phyloP scores from a whole-genome alignment of 2,113 vertebrate species.

The Indri indri region DNA sequence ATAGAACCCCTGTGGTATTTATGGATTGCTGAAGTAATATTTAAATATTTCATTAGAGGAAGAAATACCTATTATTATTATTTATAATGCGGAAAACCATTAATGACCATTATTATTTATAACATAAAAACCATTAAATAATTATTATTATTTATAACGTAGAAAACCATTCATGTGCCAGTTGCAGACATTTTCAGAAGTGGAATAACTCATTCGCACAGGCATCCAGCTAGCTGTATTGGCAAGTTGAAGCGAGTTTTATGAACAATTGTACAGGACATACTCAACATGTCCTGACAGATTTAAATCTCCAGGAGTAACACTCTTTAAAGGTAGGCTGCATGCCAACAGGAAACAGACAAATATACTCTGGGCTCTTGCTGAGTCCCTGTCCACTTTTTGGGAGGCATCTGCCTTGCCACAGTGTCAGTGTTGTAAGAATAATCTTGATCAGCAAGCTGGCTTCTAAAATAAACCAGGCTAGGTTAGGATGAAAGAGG shows the following conservation, averaged over 20 bases:
- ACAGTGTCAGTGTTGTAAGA: neutral
- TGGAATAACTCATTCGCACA: neutral
- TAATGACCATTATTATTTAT: neutral
- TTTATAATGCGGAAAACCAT: neutral
- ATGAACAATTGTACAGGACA: neutral
- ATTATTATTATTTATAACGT: neutral
- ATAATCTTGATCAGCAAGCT: neutral
- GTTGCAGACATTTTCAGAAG: neutral
- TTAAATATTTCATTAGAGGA: neutral
- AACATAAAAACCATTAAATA: neutral
- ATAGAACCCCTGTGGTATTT: neutral
- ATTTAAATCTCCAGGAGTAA: slow-evolving; percentile 21
- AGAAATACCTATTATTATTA: neutral
- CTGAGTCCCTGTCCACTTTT: neutral
- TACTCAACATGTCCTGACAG: slow-evolving; percentile 36
- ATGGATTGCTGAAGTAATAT: neutral
- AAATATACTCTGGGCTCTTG: neutral
- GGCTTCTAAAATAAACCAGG: slow-evolving; percentile 6
- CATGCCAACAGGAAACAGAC: neutral
- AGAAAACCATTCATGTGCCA: neutral
- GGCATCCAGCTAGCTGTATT: neutral
- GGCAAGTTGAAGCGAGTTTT: slow-evolving; percentile 49
- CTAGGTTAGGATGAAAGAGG: neutral
- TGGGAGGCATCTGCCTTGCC: neutral
- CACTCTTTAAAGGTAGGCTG: slow-evolving; percentile 13